Base-by-base conservation (phyloP, 2,113 vertebrate species). In the Colinus virginianus region DNA sequence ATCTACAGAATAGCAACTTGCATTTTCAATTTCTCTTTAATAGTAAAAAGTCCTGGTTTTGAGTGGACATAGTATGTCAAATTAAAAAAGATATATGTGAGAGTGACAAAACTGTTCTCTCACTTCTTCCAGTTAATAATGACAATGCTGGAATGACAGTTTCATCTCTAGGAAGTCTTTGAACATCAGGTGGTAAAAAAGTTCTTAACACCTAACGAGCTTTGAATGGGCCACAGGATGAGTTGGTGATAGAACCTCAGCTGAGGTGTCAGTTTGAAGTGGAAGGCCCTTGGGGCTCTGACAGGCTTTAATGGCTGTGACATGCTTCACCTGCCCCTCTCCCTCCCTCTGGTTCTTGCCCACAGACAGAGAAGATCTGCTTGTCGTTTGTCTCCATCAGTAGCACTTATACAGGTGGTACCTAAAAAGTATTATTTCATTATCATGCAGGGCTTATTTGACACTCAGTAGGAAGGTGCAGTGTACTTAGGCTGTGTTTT, bases 11-110 rank as follows among this genome's bases (percentile, higher is more conserved):
- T 20, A 74, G 9, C 23, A 55, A 32, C 92, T 87, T 90, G 55
- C 12, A 82, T 83, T 90, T 94, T 70, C 61, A 20, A n/a, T 53
- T 75, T 38, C 36, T 78, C 53, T 88, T 91, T 91, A 48, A 40
- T 36, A 6, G 34, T n/a, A 51, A 90, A 88, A 64, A 55, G 16
- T 42, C 40, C 74, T 79, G 22, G 8, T 8, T 78, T 87, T 85
- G 46, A 78, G 84, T 58, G 12, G 48, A 93, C 59, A 32, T 30
- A 13, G 11, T 40, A 61, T 48, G 30, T 76, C 43, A 84, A 22
- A 46, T 74, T 88, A 71, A 62, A 94, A 86, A 12, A 58, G 7
- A 20, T 20, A 40, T 40, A 72, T 15, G 34, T 43, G 68, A 30
- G 21, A 93, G 45, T 46, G 26, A 83, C 49, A 55, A 79, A 80